Conservation (phyloP, 2,888 invertebrate genomes). For the Phlogophora meticulosa region DNA sequence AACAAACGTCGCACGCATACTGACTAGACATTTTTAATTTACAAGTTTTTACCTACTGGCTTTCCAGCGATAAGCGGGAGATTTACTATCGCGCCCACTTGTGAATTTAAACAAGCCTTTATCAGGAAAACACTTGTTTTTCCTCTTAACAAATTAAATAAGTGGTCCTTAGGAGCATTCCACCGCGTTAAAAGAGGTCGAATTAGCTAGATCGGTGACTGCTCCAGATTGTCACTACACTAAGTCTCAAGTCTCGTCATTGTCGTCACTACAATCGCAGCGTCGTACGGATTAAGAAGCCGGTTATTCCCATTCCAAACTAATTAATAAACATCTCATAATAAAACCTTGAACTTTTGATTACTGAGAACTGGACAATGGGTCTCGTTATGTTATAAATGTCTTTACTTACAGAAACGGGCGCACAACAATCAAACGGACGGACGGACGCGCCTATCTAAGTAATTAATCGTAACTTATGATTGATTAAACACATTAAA, state of each 20-base stretch:
- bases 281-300: conserved; percentile 78
- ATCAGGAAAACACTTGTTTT: conserved; percentile 63
- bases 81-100: conserved; percentile 46
- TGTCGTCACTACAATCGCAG: conserved; percentile 79
- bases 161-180: conserved; percentile 54
- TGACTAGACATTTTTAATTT: conserved; percentile 33
- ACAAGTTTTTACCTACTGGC: conserved; percentile 23
- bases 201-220: conserved; percentile 63
- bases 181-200: conserved; percentile 31
- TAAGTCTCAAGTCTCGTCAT: conserved; percentile 80
- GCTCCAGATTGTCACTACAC: conserved; percentile 54
- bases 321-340: conserved; percentile 90
- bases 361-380: conserved; percentile 86
- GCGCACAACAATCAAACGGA: conserved; percentile 78
- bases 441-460: conserved; percentile 85
- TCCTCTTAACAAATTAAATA: conserved; percentile 67
- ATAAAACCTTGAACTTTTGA: conserved; percentile 88
- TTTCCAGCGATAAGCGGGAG: conserved; percentile 45
- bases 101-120: conserved; percentile 54
- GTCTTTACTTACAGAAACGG: conserved; percentile 81
- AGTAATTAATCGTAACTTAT: conserved; percentile 90
- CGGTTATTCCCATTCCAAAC: conserved; percentile 81
- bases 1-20: conserved; percentile 41
- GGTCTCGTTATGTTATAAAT: conserved; percentile 82
- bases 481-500: conserved; percentile 91